Base-by-base conservation (phyloP, 37 sponge, comb jelly and placozoan species). In the Theonella swinhoei region DNA sequence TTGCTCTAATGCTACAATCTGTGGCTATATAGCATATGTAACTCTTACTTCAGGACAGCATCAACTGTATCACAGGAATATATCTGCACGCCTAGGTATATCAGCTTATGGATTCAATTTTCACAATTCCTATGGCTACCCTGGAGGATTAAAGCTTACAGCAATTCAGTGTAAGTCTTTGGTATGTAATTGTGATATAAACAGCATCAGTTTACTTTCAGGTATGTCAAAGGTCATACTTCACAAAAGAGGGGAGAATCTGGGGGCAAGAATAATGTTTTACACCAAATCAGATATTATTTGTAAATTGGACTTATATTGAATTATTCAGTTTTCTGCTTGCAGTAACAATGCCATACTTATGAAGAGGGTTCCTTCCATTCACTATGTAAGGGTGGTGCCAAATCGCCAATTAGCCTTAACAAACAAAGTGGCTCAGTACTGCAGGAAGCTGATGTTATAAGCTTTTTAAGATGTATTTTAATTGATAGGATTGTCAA, bases 111-210 rank as follows among this genome's bases (percentile, higher is more conserved):
- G 79, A 58, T 85, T 68, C n/a, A 62, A 85, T 62, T 63, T 19
- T 24, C 59, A 42, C n/a, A 64, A 85, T 40, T 83, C 82, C 2
- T 90, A 85, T 65, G 86, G 91, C 17, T 90, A 80, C 65, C 71
- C 87, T 61, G 91, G 82, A 68, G 91, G 91, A 29, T 47, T 80
- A 62, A 63, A 67, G 4, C 70, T 87, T 32, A 75, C 61, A 65
- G 72, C 88, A 28, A 26, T 87, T 80, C 72, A 47, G 37, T 71
- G 88, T 86, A 63, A 72, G 74, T 71, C 23, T n/a, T n/a, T n/a
- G n/a, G n/a, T n/a, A n/a, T n/a, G n/a, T n/a, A n/a, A n/a, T n/a
- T n/a, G n/a, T n/a, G n/a, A n/a, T n/a, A n/a, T n/a, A n/a, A n/a
- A n/a, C n/a, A n/a, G n/a, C n/a, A n/a, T n/a, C n/a, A n/a, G n/a